Percentiles rank a stretch among this genome's conserved stretches.
phyloP scores from a whole-genome alignment of 2,888 invertebrate genomes.

The Tipula lateralis region DNA sequence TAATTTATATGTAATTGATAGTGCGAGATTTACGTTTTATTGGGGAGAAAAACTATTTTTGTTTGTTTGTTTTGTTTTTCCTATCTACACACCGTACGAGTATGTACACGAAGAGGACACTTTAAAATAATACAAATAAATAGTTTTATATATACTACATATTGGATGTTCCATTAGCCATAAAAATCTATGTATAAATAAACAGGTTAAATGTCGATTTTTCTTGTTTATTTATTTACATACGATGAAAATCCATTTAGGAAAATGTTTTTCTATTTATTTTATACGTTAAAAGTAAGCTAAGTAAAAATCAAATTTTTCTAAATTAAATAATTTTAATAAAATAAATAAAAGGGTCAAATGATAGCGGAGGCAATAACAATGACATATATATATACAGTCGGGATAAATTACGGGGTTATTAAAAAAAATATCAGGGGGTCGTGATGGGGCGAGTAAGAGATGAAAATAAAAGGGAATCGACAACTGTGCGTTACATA shows the following conservation, averaged over 20 bases:
- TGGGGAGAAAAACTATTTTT: not conserved
- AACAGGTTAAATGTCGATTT: conserved; percentile 12
- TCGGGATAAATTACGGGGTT: not conserved
- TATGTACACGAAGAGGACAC: not conserved
- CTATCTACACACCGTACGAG: not conserved
- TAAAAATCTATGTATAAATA: not conserved
- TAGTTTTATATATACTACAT: not conserved
- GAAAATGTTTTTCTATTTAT: not conserved
- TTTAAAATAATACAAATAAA: not conserved
- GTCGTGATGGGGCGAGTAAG: no score
- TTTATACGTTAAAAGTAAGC: not conserved
- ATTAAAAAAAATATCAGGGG: not conserved
- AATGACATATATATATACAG: not conserved
- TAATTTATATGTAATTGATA: conserved; percentile 19
- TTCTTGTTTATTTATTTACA: not conserved
- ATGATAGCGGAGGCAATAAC: not conserved
- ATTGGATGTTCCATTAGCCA: not conserved
- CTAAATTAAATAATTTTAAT: conserved; percentile 1
- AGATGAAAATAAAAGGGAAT: not conserved
- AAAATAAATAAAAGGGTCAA: conserved; percentile 19
- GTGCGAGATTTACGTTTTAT: not conserved
- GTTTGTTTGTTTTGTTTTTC: no score
- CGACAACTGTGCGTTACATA: not conserved
- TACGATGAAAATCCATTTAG: not conserved
- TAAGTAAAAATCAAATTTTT: conserved; percentile 24